Evolutionary conservation across 2,113 vertebrate genomes (phyloP), one percentile per base, ranked within the genome.

Genomic region (Cyprinus carpio): DNA sequence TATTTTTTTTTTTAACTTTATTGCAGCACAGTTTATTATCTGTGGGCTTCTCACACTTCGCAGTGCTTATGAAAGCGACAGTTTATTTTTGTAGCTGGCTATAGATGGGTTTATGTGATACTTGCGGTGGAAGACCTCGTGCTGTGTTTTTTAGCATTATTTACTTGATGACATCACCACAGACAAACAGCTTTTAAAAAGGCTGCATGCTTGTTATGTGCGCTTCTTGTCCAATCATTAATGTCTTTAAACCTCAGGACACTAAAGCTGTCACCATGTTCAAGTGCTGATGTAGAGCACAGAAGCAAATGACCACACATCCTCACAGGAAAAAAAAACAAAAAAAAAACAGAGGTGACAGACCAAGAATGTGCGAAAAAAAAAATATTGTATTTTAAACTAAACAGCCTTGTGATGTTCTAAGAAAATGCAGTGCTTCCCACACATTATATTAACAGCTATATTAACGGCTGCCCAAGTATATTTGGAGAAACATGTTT

Each of bases 1-100:
- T 6, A 6, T 43, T 46, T 11, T 12, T 1, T 13, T 49, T 74
- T 40, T 60, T 18, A 5, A 11, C 8, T 25, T 40, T 18, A 43
- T 16, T 25, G 34, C 34, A 43, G 31, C 23, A 25, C 34, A 62
- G 64, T 62, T 64, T 54, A 79, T 62, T 46, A 37, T 75, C 71
- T 6, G 84, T 71, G 49, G 72, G 84, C 51, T 80, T 29, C 51
- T 82, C 76, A 60, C 54, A 78, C 29, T 78, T 60, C 29, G 27
- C 56, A 10, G 56, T 23, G 15, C 37, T 46, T 16, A 64, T 64
- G 77, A 80, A 64, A 80, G 56, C 16, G 6, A 40, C 18, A 37
- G 56, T 74, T 74, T 43, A 64, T 64, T 80, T 64, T 43, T 64
- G 37, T 43, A 80, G 56, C 56, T 62, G 34, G 77, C 34, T 62